Evolutionary conservation across 2,797 vertebrate species (phyloP).

Genomic region (Melanotaenia boesemani): DNA sequence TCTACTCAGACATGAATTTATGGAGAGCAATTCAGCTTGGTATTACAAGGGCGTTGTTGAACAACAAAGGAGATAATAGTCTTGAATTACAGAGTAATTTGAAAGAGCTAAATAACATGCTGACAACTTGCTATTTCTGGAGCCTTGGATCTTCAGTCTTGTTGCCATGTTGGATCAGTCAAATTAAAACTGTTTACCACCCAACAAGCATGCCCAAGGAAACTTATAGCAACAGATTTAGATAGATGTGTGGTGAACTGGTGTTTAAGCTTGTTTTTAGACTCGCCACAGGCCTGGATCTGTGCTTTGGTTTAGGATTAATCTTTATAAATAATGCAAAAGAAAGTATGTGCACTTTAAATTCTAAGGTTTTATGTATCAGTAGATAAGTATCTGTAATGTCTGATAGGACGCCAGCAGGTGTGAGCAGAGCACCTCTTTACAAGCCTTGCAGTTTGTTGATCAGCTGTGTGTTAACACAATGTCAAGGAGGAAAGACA

Average conservation of each 20-base stretch:
- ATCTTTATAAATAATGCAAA: neutral
- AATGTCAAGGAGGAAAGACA: neutral
- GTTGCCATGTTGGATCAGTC: neutral
- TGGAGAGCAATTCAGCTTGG: conserved; percentile 1
- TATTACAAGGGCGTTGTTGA: conserved; percentile 7
- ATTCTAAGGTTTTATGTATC: neutral
- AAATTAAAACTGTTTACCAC: neutral
- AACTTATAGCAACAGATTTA: neutral
- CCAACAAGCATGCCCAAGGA: neutral
- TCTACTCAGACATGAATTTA: conserved; percentile 3
- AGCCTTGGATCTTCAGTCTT: neutral
- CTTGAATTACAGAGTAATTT: conserved; percentile 7
- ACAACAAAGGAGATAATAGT: conserved; percentile 8
- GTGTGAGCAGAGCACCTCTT: no score
- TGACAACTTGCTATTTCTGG: conserved; percentile 1
- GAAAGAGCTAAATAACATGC: neutral
- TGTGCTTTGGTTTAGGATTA: neutral
- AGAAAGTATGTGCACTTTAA: neutral
- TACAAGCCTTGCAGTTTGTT: no score
- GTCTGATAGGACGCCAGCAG: neutral
- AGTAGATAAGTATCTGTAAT: neutral
- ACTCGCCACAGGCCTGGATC: neutral
- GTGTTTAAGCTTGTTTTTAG: neutral
- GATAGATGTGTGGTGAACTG: neutral
- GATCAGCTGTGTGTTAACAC: no score